These are phyloP conservation scores for Tetranychus truncatus DNA, from an alignment of 2,888 invertebrate species.

Conservation along the genomic window DNA sequence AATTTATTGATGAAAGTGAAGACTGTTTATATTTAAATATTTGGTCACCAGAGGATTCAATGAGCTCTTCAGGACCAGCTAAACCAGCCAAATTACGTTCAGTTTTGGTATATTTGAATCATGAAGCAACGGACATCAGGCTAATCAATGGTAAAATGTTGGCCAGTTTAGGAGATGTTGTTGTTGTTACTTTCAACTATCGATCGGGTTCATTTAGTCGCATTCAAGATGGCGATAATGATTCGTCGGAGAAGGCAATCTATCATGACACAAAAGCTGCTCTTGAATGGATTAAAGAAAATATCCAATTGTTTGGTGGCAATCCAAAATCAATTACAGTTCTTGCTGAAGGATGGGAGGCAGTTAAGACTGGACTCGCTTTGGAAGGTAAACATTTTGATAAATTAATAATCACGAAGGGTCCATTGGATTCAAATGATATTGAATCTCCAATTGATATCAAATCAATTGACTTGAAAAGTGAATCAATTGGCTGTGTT, in stretches of 20 bases:
- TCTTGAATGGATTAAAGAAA: slow-evolving; percentile 2
- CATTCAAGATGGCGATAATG: not conserved
- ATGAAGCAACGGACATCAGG: not conserved
- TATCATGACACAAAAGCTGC: not conserved
- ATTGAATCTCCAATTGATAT: not conserved
- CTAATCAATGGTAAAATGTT: slow-evolving; percentile 2
- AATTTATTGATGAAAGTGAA: slow-evolving; percentile 9
- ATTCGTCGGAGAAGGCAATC: not conserved
- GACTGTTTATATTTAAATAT: not conserved
- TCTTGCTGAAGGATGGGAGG: slow-evolving; percentile 9
- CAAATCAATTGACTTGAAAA: not conserved
- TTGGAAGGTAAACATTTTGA: not conserved
- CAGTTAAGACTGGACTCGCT: not conserved
- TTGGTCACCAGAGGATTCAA: not conserved
- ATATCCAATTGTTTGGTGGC: slow-evolving; percentile 4
- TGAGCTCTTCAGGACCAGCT: not conserved
- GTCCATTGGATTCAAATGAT: not conserved
- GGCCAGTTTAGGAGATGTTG: not conserved
- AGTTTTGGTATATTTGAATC: not conserved
- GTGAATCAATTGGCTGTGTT: too few species aligned
- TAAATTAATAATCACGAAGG: slow-evolving; percentile 4
- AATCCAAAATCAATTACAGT: not conserved
- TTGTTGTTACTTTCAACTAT: slow-evolving; percentile 7
- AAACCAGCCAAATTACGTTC: not conserved
- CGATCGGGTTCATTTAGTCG: not conserved